These are phyloP conservation scores for Fregetta grallaria DNA, from an alignment of 2,113 vertebrate species.

Conservation along the genomic window DNA sequence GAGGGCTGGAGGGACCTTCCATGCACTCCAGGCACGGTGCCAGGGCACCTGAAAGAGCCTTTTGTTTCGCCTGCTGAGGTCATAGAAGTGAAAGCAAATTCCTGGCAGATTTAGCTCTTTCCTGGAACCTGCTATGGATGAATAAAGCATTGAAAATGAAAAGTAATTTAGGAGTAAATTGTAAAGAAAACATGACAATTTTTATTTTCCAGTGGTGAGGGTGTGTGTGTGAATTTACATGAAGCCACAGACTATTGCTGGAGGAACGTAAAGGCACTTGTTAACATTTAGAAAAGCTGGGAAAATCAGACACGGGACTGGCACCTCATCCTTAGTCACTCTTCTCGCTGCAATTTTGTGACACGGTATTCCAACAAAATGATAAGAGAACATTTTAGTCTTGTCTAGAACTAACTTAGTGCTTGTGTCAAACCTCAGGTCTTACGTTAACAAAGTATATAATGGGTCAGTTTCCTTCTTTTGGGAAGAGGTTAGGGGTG, in stretches of 20 bases:
- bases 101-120: constrained; percentile 56
- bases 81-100: constrained; percentile 57
- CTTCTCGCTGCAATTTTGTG: background rate
- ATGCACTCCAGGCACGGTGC: background rate
- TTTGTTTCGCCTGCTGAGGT: constrained; percentile 65
- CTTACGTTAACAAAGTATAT: background rate
- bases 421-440: background rate
- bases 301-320: background rate
- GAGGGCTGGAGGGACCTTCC: background rate
- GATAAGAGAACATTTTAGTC: background rate
- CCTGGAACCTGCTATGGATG: constrained; percentile 51
- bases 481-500: background rate
- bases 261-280: background rate
- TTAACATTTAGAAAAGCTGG: background rate
- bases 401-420: background rate
- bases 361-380: background rate
- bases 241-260: background rate
- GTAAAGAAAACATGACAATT: constrained; percentile 29
- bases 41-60: constrained; percentile 63
- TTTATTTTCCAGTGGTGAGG: background rate
- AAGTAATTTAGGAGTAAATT: constrained; percentile 21
- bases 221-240: background rate
- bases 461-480: background rate
- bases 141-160: constrained; percentile 56
- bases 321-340: background rate